A percentile compares a stretch with the other conserved stretches of the same genome.
phyloP scores from a whole-genome alignment of 2,113 vertebrate species.

The Neomonachus schauinslandi region DNA sequence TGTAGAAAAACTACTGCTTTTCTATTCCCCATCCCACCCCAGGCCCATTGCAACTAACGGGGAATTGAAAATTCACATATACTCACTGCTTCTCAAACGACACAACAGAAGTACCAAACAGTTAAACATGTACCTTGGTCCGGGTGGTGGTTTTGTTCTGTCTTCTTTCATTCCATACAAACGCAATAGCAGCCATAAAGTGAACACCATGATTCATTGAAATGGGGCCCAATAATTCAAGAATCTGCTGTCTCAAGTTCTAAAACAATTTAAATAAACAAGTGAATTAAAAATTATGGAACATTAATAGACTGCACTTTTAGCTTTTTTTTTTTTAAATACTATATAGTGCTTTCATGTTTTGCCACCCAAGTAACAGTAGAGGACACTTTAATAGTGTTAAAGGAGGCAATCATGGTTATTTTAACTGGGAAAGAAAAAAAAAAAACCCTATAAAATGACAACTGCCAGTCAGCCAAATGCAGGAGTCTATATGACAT shows the following conservation, averaged over 20 bases:
- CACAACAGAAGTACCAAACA: not conserved
- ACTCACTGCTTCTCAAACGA: not conserved
- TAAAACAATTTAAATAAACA: slow-evolving; percentile 79
- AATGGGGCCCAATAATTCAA: slow-evolving; percentile 97
- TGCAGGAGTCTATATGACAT: not conserved
- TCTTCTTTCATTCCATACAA: slow-evolving; percentile 98
- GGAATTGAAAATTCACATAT: slow-evolving; percentile 20
- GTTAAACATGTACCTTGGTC: slow-evolving; percentile 89
- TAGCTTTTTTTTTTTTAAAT: not conserved
- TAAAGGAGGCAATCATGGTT: not conserved
- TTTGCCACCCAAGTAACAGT: not conserved
- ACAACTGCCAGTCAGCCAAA: not conserved
- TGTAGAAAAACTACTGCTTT: not conserved
- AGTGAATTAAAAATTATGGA: slow-evolving; percentile 45
- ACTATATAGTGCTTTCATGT: not conserved
- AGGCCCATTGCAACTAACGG: not conserved
- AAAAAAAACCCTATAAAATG: not conserved
- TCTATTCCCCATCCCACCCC: not conserved
- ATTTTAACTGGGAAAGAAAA: slow-evolving; percentile 50
- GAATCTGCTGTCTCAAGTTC: slow-evolving; percentile 98
- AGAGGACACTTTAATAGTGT: not conserved
- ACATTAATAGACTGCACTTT: not conserved
- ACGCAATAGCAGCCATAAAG: slow-evolving; percentile 99
- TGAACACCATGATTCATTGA: slow-evolving; percentile 99
- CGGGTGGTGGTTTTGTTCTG: slow-evolving; percentile 90